These are phyloP conservation scores for Listronotus bonariensis DNA, from an alignment of 1,140 invertebrate species.

Conservation along the genomic window DNA sequence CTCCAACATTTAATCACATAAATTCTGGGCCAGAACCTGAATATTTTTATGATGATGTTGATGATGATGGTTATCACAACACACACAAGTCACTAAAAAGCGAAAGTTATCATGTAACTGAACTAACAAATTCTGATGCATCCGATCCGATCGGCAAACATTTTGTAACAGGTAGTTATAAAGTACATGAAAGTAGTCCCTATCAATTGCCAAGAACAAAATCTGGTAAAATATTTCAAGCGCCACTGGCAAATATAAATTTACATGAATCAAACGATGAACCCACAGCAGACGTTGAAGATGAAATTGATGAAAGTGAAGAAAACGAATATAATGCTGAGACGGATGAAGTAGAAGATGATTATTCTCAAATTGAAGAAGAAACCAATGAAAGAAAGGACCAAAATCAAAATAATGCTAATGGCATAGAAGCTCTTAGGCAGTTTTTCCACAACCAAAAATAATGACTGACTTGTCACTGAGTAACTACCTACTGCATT, in stretches of 20 bases:
- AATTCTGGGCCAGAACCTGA: conserved; percentile 3
- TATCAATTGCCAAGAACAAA: conserved; percentile 4
- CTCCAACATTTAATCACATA: conserved; percentile 4
- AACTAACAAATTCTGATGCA: conserved; percentile 24
- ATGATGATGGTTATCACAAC: conserved; percentile 24
- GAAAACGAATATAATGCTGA: conserved; percentile 3
- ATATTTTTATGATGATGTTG: neutral
- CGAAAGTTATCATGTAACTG: conserved; percentile 24
- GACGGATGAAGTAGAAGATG: conserved; percentile 15
- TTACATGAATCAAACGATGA: conserved; percentile 13
- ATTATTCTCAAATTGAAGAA: neutral
- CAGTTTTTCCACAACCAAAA: conserved; percentile 20
- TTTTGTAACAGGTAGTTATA: conserved; percentile 30
- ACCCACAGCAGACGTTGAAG: neutral
- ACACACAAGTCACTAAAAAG: conserved; percentile 23
- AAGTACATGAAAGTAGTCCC: conserved; percentile 33
- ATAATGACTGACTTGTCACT: neutral
- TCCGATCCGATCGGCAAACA: conserved; percentile 9
- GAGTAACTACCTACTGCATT: no score
- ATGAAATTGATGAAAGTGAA: neutral
- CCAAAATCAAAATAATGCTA: neutral
- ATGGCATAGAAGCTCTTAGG: conserved; percentile 14
- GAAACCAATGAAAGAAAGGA: no score
- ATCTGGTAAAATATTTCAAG: conserved; percentile 28
- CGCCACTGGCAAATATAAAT: conserved; percentile 18